Percentiles rank a stretch among this genome's conserved stretches.
Conservation (phyloP, 2,113 vertebrate genomes). For the Otolemur garnettii region DNA sequence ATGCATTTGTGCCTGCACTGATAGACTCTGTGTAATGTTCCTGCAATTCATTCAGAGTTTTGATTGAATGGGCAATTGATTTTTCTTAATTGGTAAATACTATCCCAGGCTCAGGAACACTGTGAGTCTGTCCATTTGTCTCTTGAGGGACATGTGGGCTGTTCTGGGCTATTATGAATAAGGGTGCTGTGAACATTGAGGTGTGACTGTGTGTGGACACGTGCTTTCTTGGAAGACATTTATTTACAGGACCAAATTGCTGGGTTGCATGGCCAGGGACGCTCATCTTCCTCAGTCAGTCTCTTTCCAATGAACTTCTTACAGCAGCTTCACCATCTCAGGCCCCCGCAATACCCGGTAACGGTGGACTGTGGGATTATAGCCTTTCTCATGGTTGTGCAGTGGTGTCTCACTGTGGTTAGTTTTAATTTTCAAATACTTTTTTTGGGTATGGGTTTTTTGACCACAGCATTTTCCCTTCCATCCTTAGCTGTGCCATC, state of each 20-base stretch:
- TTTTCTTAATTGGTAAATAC: rapidly evolving
- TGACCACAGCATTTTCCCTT: rapidly evolving
- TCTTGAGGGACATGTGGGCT: rapidly evolving
- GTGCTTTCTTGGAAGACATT: background rate
- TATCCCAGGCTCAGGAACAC: rapidly evolving
- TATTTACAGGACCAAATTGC: background rate
- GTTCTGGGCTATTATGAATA: rapidly evolving
- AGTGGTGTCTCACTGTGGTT: rapidly evolving
- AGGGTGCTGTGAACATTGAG: rapidly evolving
- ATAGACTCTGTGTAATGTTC: rapidly evolving
- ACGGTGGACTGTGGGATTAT: rapidly evolving
- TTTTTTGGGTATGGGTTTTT: background rate
- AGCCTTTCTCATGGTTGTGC: rapidly evolving
- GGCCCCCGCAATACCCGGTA: rapidly evolving
- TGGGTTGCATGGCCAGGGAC: background rate
- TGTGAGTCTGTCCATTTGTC: rapidly evolving
- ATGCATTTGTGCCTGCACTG: rapidly evolving
- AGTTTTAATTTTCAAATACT: too few species aligned
- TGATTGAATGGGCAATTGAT: rapidly evolving
- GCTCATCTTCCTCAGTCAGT: background rate
- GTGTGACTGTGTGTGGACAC: rapidly evolving
- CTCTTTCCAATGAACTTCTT: background rate
- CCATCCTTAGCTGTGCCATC: rapidly evolving
- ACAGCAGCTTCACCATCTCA: rapidly evolving
- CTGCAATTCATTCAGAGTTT: rapidly evolving